phyloP scores from a whole-genome alignment of 1,140 invertebrate species.

The Trichomalopsis sarcophagae region DNA sequence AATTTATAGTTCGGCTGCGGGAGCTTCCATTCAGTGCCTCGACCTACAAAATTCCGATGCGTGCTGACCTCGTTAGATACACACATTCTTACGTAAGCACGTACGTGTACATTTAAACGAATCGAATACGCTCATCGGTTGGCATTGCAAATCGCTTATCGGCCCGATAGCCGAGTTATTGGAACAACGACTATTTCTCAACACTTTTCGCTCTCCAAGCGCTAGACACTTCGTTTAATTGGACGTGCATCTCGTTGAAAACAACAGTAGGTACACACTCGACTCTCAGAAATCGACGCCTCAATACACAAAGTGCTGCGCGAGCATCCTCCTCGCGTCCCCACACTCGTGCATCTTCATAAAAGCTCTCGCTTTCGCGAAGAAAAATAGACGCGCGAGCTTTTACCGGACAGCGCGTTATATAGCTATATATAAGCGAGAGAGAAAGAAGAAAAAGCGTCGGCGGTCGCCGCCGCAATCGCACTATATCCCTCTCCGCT shows the following conservation, averaged over 20 bases:
- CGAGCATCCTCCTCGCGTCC: neutral
- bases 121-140: neutral
- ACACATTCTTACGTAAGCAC: neutral
- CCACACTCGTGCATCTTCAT: conserved; percentile 16
- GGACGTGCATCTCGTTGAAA: no score
- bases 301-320: neutral
- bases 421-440: neutral
- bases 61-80: neutral
- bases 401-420: conserved; percentile 21
- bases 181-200: no score
- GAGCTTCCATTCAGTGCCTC: neutral
- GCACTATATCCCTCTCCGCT: neutral
- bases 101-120: neutral
- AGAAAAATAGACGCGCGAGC: neutral
- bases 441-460: conserved; percentile 22
- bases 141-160: no score
- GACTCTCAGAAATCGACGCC: neutral
- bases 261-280: no score
- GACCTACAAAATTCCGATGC: neutral
- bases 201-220: no score
- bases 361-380: neutral
- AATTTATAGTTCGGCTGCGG: neutral
- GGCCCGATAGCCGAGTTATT: neutral
- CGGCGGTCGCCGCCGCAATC: neutral
- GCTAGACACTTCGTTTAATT: no score